Percentiles rank a stretch among this genome's conserved stretches.
Evolutionary conservation across 2,888 invertebrate genomes (phyloP).

Genomic region (Chironomus riparius): DNA sequence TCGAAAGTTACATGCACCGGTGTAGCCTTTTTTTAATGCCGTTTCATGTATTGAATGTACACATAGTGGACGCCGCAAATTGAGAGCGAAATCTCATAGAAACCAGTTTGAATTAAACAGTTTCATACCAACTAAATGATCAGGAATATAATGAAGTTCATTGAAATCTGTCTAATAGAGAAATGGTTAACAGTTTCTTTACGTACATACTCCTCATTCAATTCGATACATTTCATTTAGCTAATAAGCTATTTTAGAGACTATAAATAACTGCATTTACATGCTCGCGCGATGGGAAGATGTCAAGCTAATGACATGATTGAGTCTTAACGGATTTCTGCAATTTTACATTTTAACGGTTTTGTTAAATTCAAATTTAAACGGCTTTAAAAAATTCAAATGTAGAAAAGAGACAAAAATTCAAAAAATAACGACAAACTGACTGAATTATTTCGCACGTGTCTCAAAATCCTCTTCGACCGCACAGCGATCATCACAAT

Average conservation of each 20-base stretch:
- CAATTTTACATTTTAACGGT: too few relatives aligned
- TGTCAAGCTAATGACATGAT: not conserved
- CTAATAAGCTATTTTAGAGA: too few relatives aligned
- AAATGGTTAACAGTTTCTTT: not conserved
- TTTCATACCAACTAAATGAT: not conserved
- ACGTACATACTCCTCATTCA: too few relatives aligned
- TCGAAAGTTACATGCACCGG: slow-evolving; percentile 10
- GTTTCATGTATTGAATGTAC: not conserved
- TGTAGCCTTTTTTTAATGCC: not conserved
- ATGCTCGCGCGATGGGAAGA: not conserved
- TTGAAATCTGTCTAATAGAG: not conserved
- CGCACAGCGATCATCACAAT: too few relatives aligned
- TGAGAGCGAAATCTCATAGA: not conserved
- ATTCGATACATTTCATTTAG: too few relatives aligned
- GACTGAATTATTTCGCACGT: too few relatives aligned
- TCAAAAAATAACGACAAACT: too few relatives aligned
- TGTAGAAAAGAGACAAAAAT: too few relatives aligned
- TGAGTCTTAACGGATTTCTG: not conserved
- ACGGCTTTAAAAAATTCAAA: too few relatives aligned
- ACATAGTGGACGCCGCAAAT: slow-evolving; percentile 2
- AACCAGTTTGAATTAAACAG: slow-evolving; percentile 4
- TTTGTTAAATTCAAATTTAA: too few relatives aligned
- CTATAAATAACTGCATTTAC: too few relatives aligned
- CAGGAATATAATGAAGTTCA: slow-evolving; percentile 12
- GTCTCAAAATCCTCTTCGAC: too few relatives aligned